phyloP scores from a whole-genome alignment of 2,888 invertebrate genomes.

The Venusia cambrica region DNA sequence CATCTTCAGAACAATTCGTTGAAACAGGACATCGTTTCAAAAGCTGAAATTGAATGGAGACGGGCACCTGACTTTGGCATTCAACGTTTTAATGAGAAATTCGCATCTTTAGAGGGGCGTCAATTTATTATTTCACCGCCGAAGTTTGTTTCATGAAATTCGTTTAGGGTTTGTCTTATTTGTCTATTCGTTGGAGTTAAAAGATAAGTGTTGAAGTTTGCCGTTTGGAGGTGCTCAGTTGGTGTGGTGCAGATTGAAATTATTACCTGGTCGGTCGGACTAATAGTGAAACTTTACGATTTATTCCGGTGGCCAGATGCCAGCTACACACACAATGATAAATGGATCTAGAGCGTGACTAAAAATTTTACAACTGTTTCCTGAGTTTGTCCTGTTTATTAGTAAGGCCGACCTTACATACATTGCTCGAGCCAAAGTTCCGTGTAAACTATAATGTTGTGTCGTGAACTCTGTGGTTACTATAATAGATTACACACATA shows the following conservation, averaged over 20 bases:
- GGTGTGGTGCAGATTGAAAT: slow-evolving; percentile 67
- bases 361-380: slow-evolving; percentile 48
- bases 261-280: slow-evolving; percentile 61
- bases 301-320: slow-evolving; percentile 70
- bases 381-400: slow-evolving; percentile 30
- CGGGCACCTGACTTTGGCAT: slow-evolving; percentile 59
- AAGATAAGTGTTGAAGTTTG: slow-evolving; percentile 72
- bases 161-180: slow-evolving; percentile 59
- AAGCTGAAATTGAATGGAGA: slow-evolving; percentile 66
- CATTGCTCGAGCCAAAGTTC: slow-evolving; percentile 20
- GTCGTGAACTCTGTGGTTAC: slow-evolving; percentile 29
- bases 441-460: slow-evolving; percentile 31
- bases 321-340: slow-evolving; percentile 65
- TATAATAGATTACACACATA: too few relatives aligned
- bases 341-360: slow-evolving; percentile 59
- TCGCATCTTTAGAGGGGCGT: slow-evolving; percentile 67
- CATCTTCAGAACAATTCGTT: slow-evolving; percentile 68
- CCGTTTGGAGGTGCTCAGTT: slow-evolving; percentile 56
- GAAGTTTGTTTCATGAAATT: slow-evolving; percentile 57
- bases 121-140: slow-evolving; percentile 60
- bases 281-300: slow-evolving; percentile 68
- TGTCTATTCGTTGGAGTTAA: slow-evolving; percentile 64
- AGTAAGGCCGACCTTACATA: slow-evolving; percentile 26
- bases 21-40: slow-evolving; percentile 72
- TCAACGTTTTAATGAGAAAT: slow-evolving; percentile 76